Base-by-base conservation (phyloP, 1,140 invertebrate species). In the Ruditapes philippinarum region DNA sequence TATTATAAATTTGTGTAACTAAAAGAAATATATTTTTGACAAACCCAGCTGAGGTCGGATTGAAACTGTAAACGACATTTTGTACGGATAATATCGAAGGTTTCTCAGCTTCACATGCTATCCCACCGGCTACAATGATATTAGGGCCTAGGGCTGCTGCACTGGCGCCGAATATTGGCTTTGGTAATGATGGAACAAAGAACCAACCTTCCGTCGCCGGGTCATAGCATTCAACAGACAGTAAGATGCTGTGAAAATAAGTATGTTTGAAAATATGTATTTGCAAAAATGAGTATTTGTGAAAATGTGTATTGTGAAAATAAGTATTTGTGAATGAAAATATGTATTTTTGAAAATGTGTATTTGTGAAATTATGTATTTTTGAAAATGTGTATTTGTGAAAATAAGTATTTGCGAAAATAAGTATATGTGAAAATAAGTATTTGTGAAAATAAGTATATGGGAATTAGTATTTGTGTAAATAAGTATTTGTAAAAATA, bases 111-210 rank as follows among this genome's bases (percentile, higher is more conserved):
- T 49, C 31, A 5, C 86, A 42, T 3, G 87, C 89, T 14, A 89
- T 65, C 0, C 91, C 91, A 17, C 91, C 91, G 17, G 76, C 70
- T 0, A 91, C 91, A 49, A 85, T 88, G 5, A 92, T 76, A 5
- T 33, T 54, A 12, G 57, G 62, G 11, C 82, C 74, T 17, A 86
- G 25, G 14, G 51, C 31, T 0, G 82, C 78, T 1, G 87, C 83
- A 25, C 74, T 57, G 0, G 89, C 74, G 9, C 60, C 91, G 17
- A 62, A 84, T 4, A 91, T 31, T 14, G 91, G 73, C 11, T 5
- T n/a, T 28, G 31, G 49, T 82, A 92, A 78, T 0, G 82, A 31
- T 9, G 60, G n/a, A 1, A 70, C 70, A 25, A 74, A 65, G 5
- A 25, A 14, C 91, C 91, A 92, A 3, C 40, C 76, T n/a, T 83